Conservation (phyloP, 2,113 vertebrate species). For the Jaculus jaculus region DNA sequence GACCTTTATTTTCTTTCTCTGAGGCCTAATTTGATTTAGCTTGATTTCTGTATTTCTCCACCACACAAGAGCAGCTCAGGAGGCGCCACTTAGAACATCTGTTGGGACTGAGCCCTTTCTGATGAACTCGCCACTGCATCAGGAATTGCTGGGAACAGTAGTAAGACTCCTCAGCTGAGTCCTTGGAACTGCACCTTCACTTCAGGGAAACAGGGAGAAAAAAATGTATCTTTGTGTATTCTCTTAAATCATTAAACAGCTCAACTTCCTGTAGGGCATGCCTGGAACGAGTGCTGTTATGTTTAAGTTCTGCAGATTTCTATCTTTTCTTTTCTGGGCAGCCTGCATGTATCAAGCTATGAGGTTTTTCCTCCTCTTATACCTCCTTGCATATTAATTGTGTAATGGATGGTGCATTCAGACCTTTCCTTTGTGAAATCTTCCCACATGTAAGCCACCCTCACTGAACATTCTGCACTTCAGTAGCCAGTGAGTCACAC, state of each 20-base stretch:
- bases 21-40: constrained; percentile 71
- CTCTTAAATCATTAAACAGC: constrained; percentile 49
- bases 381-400: not conserved
- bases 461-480: not conserved
- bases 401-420: not conserved
- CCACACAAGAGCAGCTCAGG: constrained; percentile 49
- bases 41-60: constrained; percentile 60
- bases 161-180: not conserved
- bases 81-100: constrained; percentile 54
- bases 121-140: constrained; percentile 48
- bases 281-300: not conserved
- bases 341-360: not conserved
- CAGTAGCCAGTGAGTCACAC: not conserved
- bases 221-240: not conserved
- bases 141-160: constrained; percentile 14
- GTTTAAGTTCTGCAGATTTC: constrained; percentile 20
- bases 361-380: not conserved
- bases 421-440: not conserved
- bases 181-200: constrained; percentile 20
- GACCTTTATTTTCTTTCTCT: constrained; percentile 69
- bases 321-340: not conserved
- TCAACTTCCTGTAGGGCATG: not conserved
- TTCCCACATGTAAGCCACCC: not conserved
- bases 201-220: not conserved
- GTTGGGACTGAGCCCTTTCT: constrained; percentile 48